Percentiles rank a stretch among this genome's conserved stretches.
Conservation (phyloP, 2,797 vertebrate genomes). For the Tapera naevia region DNA sequence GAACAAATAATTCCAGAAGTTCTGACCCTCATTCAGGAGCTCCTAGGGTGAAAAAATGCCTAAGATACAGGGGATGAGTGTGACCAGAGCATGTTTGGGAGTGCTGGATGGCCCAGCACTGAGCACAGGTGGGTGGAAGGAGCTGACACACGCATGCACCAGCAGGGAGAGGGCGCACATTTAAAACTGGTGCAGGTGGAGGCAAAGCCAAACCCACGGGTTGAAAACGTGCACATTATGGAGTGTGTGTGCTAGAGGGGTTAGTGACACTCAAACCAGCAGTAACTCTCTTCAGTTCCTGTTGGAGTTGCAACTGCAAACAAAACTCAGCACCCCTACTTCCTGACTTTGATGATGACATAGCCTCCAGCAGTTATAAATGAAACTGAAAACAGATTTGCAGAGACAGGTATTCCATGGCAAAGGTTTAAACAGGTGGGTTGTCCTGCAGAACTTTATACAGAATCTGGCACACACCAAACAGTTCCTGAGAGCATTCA, state of each 20-base stretch:
- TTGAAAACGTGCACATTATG: not conserved
- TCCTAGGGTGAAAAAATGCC: not conserved
- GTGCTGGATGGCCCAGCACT: not conserved
- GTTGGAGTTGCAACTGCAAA: not conserved
- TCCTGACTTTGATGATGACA: not conserved
- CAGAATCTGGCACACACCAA: not conserved
- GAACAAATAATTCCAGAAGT: not conserved
- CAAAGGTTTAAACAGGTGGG: not conserved
- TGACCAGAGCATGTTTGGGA: not conserved
- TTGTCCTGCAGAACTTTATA: not conserved
- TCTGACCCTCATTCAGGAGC: not conserved
- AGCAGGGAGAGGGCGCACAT: not conserved
- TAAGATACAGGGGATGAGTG: not conserved
- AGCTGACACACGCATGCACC: accelerated
- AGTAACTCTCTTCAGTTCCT: not conserved
- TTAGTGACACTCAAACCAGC: not conserved
- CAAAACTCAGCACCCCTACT: not conserved
- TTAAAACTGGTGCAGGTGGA: not conserved
- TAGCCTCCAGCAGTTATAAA: not conserved
- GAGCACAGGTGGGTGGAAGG: not conserved
- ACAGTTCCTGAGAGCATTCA: not conserved
- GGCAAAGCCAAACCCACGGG: not conserved
- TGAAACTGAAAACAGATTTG: not conserved
- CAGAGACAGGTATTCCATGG: not conserved
- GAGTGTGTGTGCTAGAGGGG: no score